Evolutionary conservation across 2,888 invertebrate species (phyloP).

Genomic region (Ptilodon capucinus): DNA sequence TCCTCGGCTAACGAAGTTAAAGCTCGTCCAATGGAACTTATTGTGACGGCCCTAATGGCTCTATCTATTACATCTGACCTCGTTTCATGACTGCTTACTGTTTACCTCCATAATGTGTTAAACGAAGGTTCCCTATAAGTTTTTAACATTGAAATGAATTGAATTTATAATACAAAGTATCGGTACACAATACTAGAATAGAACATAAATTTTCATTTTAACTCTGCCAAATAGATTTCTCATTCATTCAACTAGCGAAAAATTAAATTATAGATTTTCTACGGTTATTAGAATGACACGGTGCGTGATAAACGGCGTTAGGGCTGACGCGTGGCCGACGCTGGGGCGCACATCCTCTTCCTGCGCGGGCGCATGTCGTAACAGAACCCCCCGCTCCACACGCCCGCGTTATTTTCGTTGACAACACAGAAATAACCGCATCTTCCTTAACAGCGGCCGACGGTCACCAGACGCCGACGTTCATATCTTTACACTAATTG

Average conservation of each 20-base stretch:
- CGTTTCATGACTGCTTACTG: not conserved
- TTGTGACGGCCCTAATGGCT: conserved; percentile 32
- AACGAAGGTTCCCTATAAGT: no score
- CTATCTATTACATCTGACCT: not conserved
- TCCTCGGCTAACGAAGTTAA: conserved; percentile 63
- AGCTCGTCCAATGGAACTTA: conserved; percentile 29
- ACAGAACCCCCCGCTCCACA: conserved; percentile 59
- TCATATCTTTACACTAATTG: conserved; percentile 80
- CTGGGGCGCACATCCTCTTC: conserved; percentile 72
- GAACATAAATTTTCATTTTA: not conserved
- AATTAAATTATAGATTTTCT: not conserved
- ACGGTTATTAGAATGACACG: conserved; percentile 31
- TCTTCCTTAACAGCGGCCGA: conserved; percentile 67
- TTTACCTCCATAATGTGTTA: no score
- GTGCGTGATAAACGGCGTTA: conserved; percentile 36
- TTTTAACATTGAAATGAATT: not conserved
- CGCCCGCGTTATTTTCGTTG: conserved; percentile 75
- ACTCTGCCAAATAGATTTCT: not conserved
- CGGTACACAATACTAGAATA: not conserved
- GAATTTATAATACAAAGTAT: not conserved
- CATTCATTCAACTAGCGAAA: not conserved
- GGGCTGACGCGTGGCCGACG: conserved; percentile 25
- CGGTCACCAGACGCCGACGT: conserved; percentile 71
- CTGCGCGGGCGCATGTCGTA: conserved; percentile 70
- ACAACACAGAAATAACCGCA: conserved; percentile 78